Evolutionary conservation across 2,888 invertebrate species (phyloP).

Genomic region (Strigamia crassipes): DNA sequence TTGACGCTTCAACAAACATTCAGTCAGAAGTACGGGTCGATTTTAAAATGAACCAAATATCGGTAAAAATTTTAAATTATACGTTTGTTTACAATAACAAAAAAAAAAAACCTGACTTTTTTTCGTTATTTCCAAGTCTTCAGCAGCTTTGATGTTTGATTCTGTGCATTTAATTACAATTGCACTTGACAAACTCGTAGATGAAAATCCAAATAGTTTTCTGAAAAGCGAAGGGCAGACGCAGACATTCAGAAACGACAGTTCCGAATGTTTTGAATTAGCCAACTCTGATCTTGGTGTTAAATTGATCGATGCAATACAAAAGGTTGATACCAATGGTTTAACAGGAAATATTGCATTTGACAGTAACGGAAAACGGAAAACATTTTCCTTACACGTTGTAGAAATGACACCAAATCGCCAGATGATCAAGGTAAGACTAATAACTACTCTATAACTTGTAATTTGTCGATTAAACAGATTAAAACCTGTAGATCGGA

Average conservation of each 20-base stretch:
- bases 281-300: neutral
- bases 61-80: neutral
- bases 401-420: slow-evolving; percentile 94
- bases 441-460: neutral
- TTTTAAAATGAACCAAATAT: neutral
- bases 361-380: slow-evolving; percentile 84
- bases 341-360: slow-evolving; percentile 89
- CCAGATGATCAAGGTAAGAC: slow-evolving; percentile 78
- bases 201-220: slow-evolving; percentile 84
- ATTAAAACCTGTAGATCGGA: neutral
- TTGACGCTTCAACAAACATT: neutral
- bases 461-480: neutral
- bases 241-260: neutral
- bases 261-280: neutral
- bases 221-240: slow-evolving; percentile 72
- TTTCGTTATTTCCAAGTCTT: slow-evolving; percentile 67
- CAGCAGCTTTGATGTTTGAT: slow-evolving; percentile 94
- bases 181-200: slow-evolving; percentile 82
- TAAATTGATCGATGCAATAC: neutral
- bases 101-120: neutral
- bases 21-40: neutral
- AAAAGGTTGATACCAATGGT: slow-evolving; percentile 79
- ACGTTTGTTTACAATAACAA: neutral
- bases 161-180: slow-evolving; percentile 90
- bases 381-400: slow-evolving; percentile 86